Percentiles rank a stretch among this genome's conserved stretches.
These are phyloP conservation scores for Poecilia velifera DNA, from an alignment of 2,797 vertebrate species.

Conservation along the genomic window DNA sequence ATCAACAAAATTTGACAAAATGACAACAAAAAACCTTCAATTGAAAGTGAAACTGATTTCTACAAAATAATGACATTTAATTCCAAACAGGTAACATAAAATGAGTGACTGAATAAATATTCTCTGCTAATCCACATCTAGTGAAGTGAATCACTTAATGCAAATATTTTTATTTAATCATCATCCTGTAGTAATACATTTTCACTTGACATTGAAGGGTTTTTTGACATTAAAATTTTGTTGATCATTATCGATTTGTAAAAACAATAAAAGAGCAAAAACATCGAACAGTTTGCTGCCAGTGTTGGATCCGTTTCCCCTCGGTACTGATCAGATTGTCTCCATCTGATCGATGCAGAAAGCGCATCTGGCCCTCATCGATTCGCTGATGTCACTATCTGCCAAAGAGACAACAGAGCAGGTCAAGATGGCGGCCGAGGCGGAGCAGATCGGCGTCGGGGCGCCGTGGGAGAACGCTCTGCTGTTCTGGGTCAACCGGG, in stretches of 20 bases:
- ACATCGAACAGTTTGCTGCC: neutral
- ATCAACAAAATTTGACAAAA: neutral
- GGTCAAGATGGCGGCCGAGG: slow-evolving; percentile 78
- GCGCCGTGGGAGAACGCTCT: slow-evolving; percentile 86
- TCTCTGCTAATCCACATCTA: neutral
- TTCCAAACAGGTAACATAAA: neutral
- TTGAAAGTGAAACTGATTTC: neutral
- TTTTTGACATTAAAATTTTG: neutral
- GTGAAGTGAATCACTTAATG: neutral
- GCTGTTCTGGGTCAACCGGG: slow-evolving; percentile 91
- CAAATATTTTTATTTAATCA: neutral
- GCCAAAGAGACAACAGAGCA: slow-evolving; percentile 80
- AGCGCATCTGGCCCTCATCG: slow-evolving; percentile 88
- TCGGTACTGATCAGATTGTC: neutral
- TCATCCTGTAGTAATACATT: neutral
- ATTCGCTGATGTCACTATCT: slow-evolving; percentile 86
- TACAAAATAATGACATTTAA: neutral
- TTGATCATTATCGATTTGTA: neutral
- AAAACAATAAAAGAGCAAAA: neutral
- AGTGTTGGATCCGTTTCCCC: neutral
- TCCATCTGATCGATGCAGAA: slow-evolving; percentile 73
- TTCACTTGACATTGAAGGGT: neutral
- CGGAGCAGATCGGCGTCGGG: slow-evolving; percentile 76
- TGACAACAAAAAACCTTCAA: neutral
- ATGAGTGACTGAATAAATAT: no score